These are phyloP conservation scores for Coboldia fuscipes DNA, from an alignment of 1,140 invertebrate species.

Conservation along the genomic window DNA sequence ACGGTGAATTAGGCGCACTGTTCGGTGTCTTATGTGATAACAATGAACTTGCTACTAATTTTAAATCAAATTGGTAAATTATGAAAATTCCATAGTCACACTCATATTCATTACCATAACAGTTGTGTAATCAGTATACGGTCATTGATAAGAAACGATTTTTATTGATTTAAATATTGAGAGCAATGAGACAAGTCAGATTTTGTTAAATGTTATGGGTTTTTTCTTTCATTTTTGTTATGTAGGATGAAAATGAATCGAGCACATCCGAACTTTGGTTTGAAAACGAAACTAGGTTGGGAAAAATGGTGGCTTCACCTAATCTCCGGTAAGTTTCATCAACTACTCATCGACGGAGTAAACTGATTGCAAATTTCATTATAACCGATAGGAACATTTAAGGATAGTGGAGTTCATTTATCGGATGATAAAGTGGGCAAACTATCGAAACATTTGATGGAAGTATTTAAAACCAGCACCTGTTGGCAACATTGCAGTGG, in stretches of 20 bases:
- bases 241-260: conserved; percentile 27
- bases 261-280: conserved; percentile 64
- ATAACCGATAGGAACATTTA: conserved; percentile 11
- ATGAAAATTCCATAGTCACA: too few relatives aligned
- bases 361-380: conserved; percentile 6
- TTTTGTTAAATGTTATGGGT: too few relatives aligned
- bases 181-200: too few relatives aligned
- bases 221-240: too few relatives aligned
- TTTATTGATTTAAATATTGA: too few relatives aligned
- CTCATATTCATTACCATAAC: too few relatives aligned
- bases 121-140: too few relatives aligned
- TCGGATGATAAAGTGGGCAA: conserved; percentile 23
- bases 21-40: conserved; percentile 41
- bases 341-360: not conserved
- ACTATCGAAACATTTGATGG: conserved; percentile 37
- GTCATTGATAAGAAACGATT: too few relatives aligned
- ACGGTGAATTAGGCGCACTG: conserved; percentile 39
- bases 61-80: conserved; percentile 33
- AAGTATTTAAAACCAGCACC: conserved; percentile 38
- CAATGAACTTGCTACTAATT: conserved; percentile 32
- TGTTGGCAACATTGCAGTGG: conserved; percentile 51
- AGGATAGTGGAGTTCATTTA: conserved; percentile 16
- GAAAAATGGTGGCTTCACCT: conserved; percentile 55
- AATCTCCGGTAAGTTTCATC: conserved; percentile 12
- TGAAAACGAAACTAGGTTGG: conserved; percentile 40